These are phyloP conservation scores for Gymnogyps californianus DNA, from an alignment of 2,113 vertebrate genomes.

Conservation along the genomic window DNA sequence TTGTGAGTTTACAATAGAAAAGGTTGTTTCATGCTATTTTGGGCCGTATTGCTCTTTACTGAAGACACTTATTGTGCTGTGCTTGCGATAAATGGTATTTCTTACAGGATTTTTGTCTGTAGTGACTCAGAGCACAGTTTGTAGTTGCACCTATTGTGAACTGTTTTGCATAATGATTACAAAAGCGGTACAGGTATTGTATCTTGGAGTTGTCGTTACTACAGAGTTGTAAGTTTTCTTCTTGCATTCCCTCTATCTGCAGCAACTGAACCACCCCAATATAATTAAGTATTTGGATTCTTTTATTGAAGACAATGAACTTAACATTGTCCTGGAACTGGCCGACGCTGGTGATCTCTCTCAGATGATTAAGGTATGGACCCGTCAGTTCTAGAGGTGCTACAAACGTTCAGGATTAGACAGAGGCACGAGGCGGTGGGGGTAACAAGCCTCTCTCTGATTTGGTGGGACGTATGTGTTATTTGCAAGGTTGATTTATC, in stretches of 20 bases:
- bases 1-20: neutral
- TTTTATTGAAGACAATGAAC: conserved; percentile 84
- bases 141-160: fast-evolving
- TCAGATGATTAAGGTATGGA: conserved; percentile 86
- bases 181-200: neutral
- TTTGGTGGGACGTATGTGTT: neutral
- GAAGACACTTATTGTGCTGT: neutral
- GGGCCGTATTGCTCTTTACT: neutral
- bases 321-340: conserved; percentile 84
- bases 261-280: conserved; percentile 88
- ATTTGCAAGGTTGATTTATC: neutral
- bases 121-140: neutral
- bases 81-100: neutral
- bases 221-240: fast-evolving
- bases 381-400: fast-evolving
- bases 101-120: fast-evolving
- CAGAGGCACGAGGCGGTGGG: fast-evolving
- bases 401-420: fast-evolving
- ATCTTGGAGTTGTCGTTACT: neutral
- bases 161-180: neutral
- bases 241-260: neutral
- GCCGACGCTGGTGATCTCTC: conserved; percentile 83
- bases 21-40: neutral
- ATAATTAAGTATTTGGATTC: conserved; percentile 87
- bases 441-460: fast-evolving